A percentile compares a stretch with the other conserved stretches of the same genome.
Conservation (phyloP, 2,797 vertebrate species). For the Sus cebifrons region DNA sequence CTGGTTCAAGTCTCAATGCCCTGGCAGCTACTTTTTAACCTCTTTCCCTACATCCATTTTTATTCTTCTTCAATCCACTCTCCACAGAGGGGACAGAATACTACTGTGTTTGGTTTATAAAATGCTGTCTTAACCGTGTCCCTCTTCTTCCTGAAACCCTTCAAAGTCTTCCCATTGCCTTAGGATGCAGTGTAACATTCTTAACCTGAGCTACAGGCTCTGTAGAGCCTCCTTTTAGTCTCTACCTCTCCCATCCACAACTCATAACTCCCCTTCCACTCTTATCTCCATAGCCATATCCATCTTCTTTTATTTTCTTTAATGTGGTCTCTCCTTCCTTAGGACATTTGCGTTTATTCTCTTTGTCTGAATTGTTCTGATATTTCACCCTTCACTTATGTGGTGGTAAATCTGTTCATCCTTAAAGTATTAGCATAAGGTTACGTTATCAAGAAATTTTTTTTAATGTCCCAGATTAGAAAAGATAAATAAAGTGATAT, state of each 20-base stretch:
- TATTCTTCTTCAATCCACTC: neutral
- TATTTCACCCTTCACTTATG: neutral
- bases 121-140: neutral
- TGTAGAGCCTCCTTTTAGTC: neutral
- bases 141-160: neutral
- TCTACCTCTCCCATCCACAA: neutral
- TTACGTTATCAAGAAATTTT: neutral
- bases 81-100: neutral
- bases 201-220: neutral
- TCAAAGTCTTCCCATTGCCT: neutral
- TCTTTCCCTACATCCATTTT: neutral
- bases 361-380: neutral
- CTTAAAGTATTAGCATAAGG: neutral
- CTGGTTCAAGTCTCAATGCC: neutral
- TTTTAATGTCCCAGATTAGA: neutral
- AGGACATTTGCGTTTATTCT: neutral
- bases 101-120: neutral
- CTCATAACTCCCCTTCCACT: neutral
- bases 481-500: constrained; percentile 9
- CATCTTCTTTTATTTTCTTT: neutral
- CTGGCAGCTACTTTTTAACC: neutral
- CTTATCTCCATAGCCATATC: neutral
- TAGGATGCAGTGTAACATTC: neutral
- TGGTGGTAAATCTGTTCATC: neutral
- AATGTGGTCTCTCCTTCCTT: neutral